Conservation (phyloP, 2,113 vertebrate species). For the Monopterus albus region DNA sequence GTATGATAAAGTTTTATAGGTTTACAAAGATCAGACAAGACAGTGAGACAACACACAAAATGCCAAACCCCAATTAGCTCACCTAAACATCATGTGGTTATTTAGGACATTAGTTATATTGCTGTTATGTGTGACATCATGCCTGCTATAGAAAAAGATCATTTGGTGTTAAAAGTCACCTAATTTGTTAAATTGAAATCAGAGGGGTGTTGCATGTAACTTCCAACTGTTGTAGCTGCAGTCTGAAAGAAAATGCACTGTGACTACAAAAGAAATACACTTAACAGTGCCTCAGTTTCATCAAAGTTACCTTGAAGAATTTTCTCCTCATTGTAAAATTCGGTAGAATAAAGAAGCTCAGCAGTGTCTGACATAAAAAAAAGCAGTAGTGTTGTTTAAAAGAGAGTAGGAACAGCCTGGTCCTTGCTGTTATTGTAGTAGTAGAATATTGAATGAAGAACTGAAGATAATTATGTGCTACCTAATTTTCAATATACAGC, state of each 20-base stretch:
- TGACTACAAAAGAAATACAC: background rate
- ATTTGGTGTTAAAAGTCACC: background rate
- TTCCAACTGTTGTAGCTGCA: background rate
- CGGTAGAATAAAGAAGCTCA: too few species aligned
- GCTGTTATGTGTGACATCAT: background rate
- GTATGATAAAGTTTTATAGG: background rate
- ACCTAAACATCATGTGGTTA: background rate
- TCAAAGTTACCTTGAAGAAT: background rate
- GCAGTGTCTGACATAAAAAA: too few species aligned
- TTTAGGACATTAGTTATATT: background rate
- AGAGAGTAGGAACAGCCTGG: too few species aligned
- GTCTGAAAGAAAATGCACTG: background rate
- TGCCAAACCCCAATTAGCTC: background rate
- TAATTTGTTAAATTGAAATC: background rate
- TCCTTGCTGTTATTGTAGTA: too few species aligned
- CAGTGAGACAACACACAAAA: too few species aligned
- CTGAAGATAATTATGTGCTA: too few species aligned
- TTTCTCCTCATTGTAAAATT: too few species aligned
- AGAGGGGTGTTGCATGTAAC: background rate
- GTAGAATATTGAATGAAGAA: too few species aligned
- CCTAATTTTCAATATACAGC: too few species aligned
- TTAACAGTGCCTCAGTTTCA: background rate
- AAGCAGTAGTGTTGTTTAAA: too few species aligned
- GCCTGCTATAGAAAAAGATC: background rate
- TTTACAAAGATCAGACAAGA: background rate